Evolutionary conservation across 2,113 vertebrate genomes (phyloP), one percentile per base, ranked within the genome.

Genomic region (Cyprinodon variegatus): DNA sequence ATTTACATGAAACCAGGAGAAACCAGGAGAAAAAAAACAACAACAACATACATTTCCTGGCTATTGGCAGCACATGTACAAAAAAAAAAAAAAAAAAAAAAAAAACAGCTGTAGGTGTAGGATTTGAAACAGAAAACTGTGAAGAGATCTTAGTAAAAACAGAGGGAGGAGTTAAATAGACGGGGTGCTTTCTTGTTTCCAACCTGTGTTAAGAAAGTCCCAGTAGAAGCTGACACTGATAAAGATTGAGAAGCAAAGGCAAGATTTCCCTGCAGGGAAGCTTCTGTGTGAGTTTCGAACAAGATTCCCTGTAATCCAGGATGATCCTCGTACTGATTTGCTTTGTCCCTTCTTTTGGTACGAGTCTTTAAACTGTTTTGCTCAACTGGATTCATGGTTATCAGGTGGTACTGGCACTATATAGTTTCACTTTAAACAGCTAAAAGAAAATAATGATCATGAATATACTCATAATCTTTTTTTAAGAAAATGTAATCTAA

Each of bases 221-320:
- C 17, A 29, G 50, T 29, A 67, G 45, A 70, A 74, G 75, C 64
- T 86, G 88, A 88, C 82, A 85, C 81, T 87, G 84, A 87, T 83
- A 88, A 78, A 87, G 82, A 70, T 67, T 12, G 6, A 41, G 65
- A 62, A 72, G 46, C 77, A 41, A 57, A 77, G 82, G 84, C 89
- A 50, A 90, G 79, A 75, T 89, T 86, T 83, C 85, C 68, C 86
- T 60, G 43, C 61, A 57, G 83, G 83, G 69, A 82, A 65, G 45
- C 79, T 67, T 0, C 0, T 78, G 80, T 72, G 74, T 85, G 65
- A 73, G 64, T 53, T 75, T 53, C 14, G 79, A 77, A 50, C 37
- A 64, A 77, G 72, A 77, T 71, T 69, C 65, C 53, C 81, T 75
- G 74, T 89, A 83, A 83, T 86, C 89, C 82, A 74, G 71, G 60